phyloP scores from a whole-genome alignment of 2,888 invertebrate species.

The Tanaodytes sp. region DNA sequence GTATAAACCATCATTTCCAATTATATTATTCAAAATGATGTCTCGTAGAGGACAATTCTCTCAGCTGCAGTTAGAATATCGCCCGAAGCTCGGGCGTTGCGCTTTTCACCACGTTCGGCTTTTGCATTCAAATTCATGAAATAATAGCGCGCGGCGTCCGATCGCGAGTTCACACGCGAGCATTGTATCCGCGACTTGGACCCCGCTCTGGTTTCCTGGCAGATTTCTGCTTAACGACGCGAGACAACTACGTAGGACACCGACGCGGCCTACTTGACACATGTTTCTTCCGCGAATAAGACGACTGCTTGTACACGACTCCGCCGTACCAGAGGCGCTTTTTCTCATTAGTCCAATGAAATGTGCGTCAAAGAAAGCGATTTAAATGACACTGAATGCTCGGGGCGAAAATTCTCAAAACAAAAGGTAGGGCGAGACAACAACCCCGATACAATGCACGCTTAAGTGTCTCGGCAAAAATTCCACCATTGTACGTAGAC shows the following conservation, averaged over 20 bases:
- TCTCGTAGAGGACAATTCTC: too few species aligned
- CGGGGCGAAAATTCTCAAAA: too few species aligned
- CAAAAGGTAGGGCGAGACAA: too few species aligned
- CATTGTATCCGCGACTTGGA: constrained; percentile 28
- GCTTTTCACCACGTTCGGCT: constrained; percentile 47
- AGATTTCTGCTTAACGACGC: constrained; percentile 49
- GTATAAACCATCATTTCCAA: too few species aligned
- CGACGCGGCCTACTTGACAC: constrained; percentile 48
- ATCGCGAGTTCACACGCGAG: constrained; percentile 61
- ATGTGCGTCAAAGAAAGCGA: constrained; percentile 27
- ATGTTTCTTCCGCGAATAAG: constrained; percentile 46
- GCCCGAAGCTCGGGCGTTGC: constrained; percentile 20
- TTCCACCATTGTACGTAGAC: too few species aligned
- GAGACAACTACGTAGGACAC: constrained; percentile 46
- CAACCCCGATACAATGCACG: too few species aligned
- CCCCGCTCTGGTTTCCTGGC: constrained; percentile 41
- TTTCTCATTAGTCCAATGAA: constrained; percentile 51
- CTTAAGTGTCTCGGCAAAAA: too few species aligned
- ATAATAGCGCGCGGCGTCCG: constrained; percentile 65
- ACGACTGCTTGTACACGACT: constrained; percentile 26
- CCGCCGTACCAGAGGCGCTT: constrained; percentile 21
- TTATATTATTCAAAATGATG: too few species aligned
- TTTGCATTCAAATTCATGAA: constrained; percentile 71
- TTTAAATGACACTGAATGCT: too few species aligned
- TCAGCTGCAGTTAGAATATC: too few species aligned